Evolutionary conservation across 2,888 invertebrate genomes (phyloP).

Genomic region (Acanthococcus lagerstroemiae): DNA sequence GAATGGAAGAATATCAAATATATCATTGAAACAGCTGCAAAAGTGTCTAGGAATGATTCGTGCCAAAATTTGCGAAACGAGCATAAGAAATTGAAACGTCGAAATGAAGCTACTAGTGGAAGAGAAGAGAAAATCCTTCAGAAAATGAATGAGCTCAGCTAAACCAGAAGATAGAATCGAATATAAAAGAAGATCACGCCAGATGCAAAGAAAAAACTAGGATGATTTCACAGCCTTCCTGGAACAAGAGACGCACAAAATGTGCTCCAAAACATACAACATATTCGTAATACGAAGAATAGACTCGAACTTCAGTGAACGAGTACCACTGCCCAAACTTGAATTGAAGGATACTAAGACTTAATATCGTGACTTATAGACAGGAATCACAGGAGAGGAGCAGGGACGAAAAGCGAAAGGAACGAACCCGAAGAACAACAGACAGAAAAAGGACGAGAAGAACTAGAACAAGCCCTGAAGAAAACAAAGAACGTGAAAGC

Average conservation of each 20-base stretch:
- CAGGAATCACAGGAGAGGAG: background rate
- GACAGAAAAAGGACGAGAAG: background rate
- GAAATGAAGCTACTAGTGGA: background rate
- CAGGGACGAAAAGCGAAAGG: background rate
- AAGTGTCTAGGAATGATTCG: background rate
- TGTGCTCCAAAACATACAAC: background rate
- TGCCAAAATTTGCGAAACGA: background rate
- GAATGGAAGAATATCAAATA: background rate
- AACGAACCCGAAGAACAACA: background rate
- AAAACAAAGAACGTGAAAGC: too few species aligned
- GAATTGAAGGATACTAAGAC: background rate
- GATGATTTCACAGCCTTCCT: constrained; percentile 30
- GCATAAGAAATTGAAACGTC: background rate
- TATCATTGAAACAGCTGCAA: background rate
- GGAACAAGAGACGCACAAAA: background rate
- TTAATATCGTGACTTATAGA: background rate
- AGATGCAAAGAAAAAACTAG: constrained; percentile 25
- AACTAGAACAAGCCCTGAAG: too few species aligned
- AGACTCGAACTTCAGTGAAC: background rate
- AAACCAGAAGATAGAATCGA: background rate
- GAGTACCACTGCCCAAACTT: background rate
- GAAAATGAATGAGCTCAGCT: background rate
- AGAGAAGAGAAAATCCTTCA: background rate
- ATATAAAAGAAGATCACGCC: background rate
- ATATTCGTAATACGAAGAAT: background rate